These are phyloP conservation scores for Streptopelia turtur DNA, from an alignment of 2,797 vertebrate species.

Conservation along the genomic window DNA sequence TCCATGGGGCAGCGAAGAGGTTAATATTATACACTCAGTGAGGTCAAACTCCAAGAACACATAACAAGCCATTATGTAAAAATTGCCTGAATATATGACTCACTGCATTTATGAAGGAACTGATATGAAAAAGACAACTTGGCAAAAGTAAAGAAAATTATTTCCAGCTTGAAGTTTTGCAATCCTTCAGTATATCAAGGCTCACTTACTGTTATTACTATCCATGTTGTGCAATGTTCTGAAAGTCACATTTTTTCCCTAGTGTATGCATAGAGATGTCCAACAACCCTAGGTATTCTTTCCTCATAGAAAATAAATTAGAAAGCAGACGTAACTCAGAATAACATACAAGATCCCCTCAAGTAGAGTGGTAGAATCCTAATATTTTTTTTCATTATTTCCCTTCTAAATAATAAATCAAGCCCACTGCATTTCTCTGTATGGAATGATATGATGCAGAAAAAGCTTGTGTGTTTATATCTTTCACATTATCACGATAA, in stretches of 20 bases:
- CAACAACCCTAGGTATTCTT: constrained; percentile 67
- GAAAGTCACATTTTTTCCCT: constrained; percentile 62
- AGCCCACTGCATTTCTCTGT: constrained; percentile 11
- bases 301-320: constrained; percentile 65
- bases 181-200: constrained; percentile 55
- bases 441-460: not conserved
- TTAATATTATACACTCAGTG: constrained; percentile 31
- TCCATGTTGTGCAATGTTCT: constrained; percentile 63
- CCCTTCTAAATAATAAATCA: constrained; percentile 71
- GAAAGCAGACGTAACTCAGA: constrained; percentile 43
- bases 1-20: constrained; percentile 20
- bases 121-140: constrained; percentile 61
- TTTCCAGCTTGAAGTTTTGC: constrained; percentile 55
- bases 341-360: constrained; percentile 59
- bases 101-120: constrained; percentile 67
- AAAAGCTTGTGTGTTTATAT: constrained; percentile 12
- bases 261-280: constrained; percentile 51
- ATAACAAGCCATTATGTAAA: constrained; percentile 69
- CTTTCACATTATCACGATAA: constrained; percentile 39
- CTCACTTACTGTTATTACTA: constrained; percentile 66
- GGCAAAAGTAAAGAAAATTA: constrained; percentile 45
- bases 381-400: constrained; percentile 65
- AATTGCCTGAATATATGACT: constrained; percentile 70
- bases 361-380: constrained; percentile 56
- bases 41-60: constrained; percentile 66